Conservation (phyloP, 2,113 vertebrate species). For the Zeus faber region DNA sequence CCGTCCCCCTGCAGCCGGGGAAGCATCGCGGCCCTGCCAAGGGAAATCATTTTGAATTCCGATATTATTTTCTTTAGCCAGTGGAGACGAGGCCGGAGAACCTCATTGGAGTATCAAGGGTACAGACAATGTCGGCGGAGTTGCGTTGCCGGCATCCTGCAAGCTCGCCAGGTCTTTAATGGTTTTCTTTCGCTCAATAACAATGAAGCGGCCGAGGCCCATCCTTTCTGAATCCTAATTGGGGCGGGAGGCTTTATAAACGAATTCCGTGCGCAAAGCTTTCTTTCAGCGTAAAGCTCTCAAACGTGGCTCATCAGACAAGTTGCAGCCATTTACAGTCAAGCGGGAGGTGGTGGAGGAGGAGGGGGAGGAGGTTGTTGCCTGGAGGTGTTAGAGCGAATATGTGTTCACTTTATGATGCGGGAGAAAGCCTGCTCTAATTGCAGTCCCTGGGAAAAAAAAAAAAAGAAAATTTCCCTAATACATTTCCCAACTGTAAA, state of each 20-base stretch:
- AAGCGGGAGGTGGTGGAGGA: slow-evolving; percentile 24
- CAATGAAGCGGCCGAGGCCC: slow-evolving; percentile 54
- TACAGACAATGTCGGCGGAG: slow-evolving; percentile 58
- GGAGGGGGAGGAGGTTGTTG: slow-evolving; percentile 26
- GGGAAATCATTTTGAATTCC: slow-evolving; percentile 56
- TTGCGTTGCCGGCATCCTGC: slow-evolving; percentile 50
- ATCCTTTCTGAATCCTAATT: slow-evolving; percentile 55
- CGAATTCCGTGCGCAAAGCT: slow-evolving; percentile 2
- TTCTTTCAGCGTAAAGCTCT: slow-evolving; percentile 21
- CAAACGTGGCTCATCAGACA: slow-evolving; percentile 39
- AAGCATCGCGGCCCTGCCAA: slow-evolving; percentile 31
- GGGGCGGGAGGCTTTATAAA: slow-evolving; percentile 39
- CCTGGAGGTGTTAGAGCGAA: slow-evolving; percentile 35
- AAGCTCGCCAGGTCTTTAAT: slow-evolving; percentile 60
- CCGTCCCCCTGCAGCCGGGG: slow-evolving; percentile 46
- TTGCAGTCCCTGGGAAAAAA: slow-evolving; percentile 44
- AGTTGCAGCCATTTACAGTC: slow-evolving; percentile 39
- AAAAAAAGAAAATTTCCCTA: slow-evolving; percentile 41
- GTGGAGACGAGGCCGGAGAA: slow-evolving; percentile 21
- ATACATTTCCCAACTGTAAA: slow-evolving; percentile 50
- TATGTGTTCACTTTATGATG: slow-evolving; percentile 19
- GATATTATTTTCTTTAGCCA: slow-evolving; percentile 45
- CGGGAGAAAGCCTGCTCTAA: slow-evolving; percentile 41
- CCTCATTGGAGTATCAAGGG: slow-evolving; percentile 49
- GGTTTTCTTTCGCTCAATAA: slow-evolving; percentile 59